Conservation (phyloP, 2,113 vertebrate species). For the Pedionomus torquatus region DNA sequence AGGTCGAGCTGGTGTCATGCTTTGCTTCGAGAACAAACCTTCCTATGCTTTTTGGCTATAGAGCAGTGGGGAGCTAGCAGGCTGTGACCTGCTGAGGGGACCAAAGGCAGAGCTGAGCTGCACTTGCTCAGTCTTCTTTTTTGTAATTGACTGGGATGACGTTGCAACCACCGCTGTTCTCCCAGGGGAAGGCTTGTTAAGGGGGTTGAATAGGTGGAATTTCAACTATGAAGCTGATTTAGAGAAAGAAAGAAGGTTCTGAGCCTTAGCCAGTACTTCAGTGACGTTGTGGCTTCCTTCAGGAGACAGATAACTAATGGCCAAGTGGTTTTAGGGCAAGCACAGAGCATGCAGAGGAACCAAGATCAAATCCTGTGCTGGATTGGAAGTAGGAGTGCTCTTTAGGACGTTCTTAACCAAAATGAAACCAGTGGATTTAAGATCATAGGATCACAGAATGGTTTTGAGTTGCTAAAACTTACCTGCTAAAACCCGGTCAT, state of each 20-base stretch:
- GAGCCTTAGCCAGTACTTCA: not conserved
- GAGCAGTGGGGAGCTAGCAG: not conserved
- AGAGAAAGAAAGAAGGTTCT: not conserved
- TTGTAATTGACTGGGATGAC: not conserved
- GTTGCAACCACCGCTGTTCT: not conserved
- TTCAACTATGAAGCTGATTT: not conserved
- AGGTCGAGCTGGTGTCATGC: not conserved
- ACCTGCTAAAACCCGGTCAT: too few species aligned
- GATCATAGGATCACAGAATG: too few species aligned
- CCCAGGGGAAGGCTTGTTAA: not conserved
- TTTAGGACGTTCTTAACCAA: not conserved
- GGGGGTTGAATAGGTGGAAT: not conserved
- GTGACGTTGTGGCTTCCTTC: not conserved
- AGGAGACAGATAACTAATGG: not conserved
- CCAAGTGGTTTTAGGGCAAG: not conserved
- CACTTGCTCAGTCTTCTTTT: not conserved
- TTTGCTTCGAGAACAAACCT: not conserved
- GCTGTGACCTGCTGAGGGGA: not conserved
- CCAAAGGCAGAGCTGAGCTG: not conserved
- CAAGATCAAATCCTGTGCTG: not conserved
- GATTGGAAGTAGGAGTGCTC: not conserved
- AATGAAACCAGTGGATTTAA: not conserved
- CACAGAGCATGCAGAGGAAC: not conserved
- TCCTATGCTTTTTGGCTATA: not conserved
- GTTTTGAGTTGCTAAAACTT: too few species aligned